Conservation (phyloP, 2,113 vertebrate genomes). For the Himantopus leucocephalus region DNA sequence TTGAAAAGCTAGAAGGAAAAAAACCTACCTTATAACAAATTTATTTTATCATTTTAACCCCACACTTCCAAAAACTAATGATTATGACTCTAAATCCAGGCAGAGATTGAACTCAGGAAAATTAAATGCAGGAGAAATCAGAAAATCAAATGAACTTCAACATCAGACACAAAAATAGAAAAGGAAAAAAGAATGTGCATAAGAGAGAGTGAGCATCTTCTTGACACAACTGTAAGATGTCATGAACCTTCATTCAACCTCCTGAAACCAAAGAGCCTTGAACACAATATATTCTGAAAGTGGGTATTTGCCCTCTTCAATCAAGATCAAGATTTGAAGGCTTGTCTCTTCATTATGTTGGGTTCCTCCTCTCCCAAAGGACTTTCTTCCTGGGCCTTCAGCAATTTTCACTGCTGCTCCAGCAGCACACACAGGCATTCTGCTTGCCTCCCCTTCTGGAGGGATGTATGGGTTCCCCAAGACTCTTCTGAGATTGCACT, state of each 20-base stretch:
- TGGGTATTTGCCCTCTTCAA: not conserved
- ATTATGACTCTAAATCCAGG: constrained; percentile 6
- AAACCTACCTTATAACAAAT: constrained; percentile 11
- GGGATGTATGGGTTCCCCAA: not conserved
- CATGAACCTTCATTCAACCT: not conserved
- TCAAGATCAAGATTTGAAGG: not conserved
- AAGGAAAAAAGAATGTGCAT: rapidly evolving
- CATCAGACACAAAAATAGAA: not conserved
- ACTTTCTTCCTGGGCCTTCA: not conserved
- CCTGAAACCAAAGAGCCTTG: not conserved
- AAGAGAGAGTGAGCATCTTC: not conserved
- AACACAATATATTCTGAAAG: not conserved
- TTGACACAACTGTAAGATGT: not conserved
- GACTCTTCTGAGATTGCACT: not conserved
- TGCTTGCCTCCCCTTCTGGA: not conserved
- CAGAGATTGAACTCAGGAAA: constrained; percentile 17
- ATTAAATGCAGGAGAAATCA: constrained; percentile 29
- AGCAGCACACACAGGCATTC: not conserved
- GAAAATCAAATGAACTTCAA: constrained; percentile 33
- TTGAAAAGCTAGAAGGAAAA: constrained; percentile 16
- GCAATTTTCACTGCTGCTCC: not conserved
- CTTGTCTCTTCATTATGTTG: not conserved
- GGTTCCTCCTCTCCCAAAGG: not conserved
- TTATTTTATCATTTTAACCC: constrained; percentile 35
- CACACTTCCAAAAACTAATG: not conserved